These are phyloP conservation scores for Agonopterix arenella DNA, from an alignment of 2,888 invertebrate species.

Conservation along the genomic window DNA sequence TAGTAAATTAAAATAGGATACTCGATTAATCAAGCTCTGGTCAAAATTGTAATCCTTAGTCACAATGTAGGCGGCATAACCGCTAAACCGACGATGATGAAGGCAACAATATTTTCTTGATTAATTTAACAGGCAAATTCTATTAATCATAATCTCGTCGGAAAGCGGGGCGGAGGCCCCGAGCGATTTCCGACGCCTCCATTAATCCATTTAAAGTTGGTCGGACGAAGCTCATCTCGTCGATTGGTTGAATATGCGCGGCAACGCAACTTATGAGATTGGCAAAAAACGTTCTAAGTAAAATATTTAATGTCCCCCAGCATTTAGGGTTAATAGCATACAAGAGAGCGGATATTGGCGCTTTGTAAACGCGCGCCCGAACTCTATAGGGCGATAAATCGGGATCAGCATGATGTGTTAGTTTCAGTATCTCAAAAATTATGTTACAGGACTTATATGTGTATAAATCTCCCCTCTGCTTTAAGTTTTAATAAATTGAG, in stretches of 20 bases:
- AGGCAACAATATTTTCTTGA: conserved; percentile 17
- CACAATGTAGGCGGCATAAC: background rate
- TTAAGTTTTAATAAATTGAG: too few relatives aligned
- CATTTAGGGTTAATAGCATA: conserved; percentile 14
- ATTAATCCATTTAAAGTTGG: conserved; percentile 32
- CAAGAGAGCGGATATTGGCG: background rate
- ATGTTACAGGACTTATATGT: too few relatives aligned
- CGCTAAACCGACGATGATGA: background rate
- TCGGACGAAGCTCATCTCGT: conserved; percentile 9
- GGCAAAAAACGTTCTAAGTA: conserved; percentile 13
- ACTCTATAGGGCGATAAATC: too few relatives aligned
- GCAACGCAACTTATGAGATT: conserved; percentile 6
- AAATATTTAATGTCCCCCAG: conserved; percentile 16
- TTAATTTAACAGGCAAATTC: conserved; percentile 37
- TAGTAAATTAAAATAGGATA: too few relatives aligned
- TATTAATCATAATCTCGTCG: conserved; percentile 35
- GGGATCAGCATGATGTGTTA: too few relatives aligned
- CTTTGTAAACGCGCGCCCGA: background rate
- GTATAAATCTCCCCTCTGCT: too few relatives aligned
- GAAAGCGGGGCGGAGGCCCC: conserved; percentile 18
- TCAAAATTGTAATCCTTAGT: background rate
- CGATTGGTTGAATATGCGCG: conserved; percentile 8
- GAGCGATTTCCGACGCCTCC: conserved; percentile 24
- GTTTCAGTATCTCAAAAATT: too few relatives aligned
- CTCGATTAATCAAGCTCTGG: too few relatives aligned